Base-by-base conservation (phyloP, 2,113 vertebrate genomes). In the Ceyx cyanopectus region DNA sequence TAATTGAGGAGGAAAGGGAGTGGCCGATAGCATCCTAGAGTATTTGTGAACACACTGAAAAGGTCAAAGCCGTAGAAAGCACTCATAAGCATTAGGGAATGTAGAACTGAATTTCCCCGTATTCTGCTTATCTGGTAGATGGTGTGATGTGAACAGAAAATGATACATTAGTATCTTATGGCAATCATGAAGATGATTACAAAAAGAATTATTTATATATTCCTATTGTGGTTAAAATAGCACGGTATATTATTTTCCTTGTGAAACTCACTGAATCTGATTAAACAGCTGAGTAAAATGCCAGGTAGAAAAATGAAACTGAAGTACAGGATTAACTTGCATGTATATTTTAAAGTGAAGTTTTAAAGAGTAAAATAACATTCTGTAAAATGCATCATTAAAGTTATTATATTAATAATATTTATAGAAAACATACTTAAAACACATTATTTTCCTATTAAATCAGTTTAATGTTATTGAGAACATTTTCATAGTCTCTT, bases 141-240 rank as follows among this genome's bases (percentile, higher is more conserved):
- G 30, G 4, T 81, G 27, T 87, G 80, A 90, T 70, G 23, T 94
- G 67, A 95, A 73, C 20, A 86, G 61, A 91, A 96, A 96, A 89
- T 78, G 17, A 12, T 62, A 67, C 9, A 22, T 85, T 82, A 87
- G 23, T 77, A 84, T 87, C 3, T 77, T 37, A 19, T 53, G n/a
- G 32, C 23, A 77, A 37, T 63, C 57, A 23, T 46, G 45, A 67
- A 90, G 37, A 82, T 6, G 29, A 76, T n/a, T n/a, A 6, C 23
- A 86, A 90, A 81, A 90, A 81, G 58, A 90, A 46, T 83, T 91
- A 37, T 37, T 86, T 79, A 84, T 3, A 21, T 14, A 20, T 30
- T 81, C 12, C 12, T 66, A 48, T 45, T 77, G 26, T 17, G 8
- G 41, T 37, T 66, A 16, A 10, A 87, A 79, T 73, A 68, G 30